These are phyloP conservation scores for Mandrillus leucophaeus DNA, from an alignment of 2,113 vertebrate species.

Conservation along the genomic window DNA sequence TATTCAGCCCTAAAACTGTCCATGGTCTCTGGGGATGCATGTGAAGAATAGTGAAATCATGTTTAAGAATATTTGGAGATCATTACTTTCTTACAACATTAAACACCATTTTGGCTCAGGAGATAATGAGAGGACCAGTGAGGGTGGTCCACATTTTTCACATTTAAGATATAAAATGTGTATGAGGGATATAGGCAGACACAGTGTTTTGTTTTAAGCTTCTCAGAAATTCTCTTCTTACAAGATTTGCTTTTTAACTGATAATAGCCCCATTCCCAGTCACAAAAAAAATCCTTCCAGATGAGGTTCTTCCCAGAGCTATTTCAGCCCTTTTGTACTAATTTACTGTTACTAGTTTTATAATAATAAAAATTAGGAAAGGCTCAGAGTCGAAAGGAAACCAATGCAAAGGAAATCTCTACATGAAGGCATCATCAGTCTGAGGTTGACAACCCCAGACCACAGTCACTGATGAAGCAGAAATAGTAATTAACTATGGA, in stretches of 20 bases:
- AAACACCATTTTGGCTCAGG: not conserved
- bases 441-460: not conserved
- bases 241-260: not conserved
- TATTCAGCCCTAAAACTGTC: not conserved
- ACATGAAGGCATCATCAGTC: not conserved
- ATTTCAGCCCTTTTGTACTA: not conserved
- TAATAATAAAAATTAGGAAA: not conserved
- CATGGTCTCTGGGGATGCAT: not conserved
- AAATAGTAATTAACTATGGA: not conserved
- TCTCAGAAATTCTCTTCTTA: not conserved
- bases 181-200: not conserved
- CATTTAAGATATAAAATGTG: conserved; percentile 47
- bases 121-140: not conserved
- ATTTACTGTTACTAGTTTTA: not conserved
- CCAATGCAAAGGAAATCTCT: not conserved
- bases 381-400: not conserved
- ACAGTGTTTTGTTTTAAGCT: not conserved
- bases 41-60: not conserved
- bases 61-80: not conserved
- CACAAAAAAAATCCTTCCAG: not conserved
- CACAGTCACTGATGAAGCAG: not conserved
- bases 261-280: not conserved
- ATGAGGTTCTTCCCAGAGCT: not conserved
- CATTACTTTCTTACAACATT: not conserved
- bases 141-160: conserved; percentile 46